phyloP scores from a whole-genome alignment of 2,888 invertebrate species.

The Mythimna lalbum region DNA sequence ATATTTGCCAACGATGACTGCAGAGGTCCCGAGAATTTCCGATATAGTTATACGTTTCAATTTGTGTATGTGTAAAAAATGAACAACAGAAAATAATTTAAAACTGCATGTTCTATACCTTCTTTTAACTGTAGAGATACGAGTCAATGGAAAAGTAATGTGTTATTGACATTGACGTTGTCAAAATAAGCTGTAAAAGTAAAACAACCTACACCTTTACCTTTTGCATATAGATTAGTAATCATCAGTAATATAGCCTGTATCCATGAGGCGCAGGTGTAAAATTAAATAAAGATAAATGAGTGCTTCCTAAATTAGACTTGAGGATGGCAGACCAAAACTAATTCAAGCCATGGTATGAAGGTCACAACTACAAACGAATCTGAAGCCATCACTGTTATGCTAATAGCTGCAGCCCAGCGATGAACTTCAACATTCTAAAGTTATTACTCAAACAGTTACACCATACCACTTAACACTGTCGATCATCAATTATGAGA shows the following conservation, averaged over 20 bases:
- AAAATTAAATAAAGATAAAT: slow-evolving; percentile 36
- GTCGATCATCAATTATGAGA: slow-evolving; percentile 42
- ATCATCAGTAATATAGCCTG: background rate
- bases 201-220: background rate
- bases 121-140: background rate
- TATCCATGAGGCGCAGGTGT: slow-evolving; percentile 3
- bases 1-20: slow-evolving; percentile 65
- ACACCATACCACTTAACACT: slow-evolving; percentile 45
- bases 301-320: background rate
- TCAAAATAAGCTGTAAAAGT: slow-evolving; percentile 30
- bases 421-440: slow-evolving; percentile 63
- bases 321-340: slow-evolving; percentile 14
- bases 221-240: background rate
- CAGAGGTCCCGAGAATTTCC: slow-evolving; percentile 39
- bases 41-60: slow-evolving; percentile 25
- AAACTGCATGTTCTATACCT: background rate
- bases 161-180: slow-evolving; percentile 1
- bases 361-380: slow-evolving; percentile 2
- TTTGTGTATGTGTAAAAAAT: slow-evolving; percentile 31
- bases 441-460: slow-evolving; percentile 50
- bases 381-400: slow-evolving; percentile 12
- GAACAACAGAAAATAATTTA: slow-evolving; percentile 2
- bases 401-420: slow-evolving; percentile 33
- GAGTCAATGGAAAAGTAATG: background rate
- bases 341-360: slow-evolving; percentile 14